Evolutionary conservation across 2,888 invertebrate species (phyloP), one percentile per base, ranked within the genome.

Genomic region (Calliphora vomitoria): DNA sequence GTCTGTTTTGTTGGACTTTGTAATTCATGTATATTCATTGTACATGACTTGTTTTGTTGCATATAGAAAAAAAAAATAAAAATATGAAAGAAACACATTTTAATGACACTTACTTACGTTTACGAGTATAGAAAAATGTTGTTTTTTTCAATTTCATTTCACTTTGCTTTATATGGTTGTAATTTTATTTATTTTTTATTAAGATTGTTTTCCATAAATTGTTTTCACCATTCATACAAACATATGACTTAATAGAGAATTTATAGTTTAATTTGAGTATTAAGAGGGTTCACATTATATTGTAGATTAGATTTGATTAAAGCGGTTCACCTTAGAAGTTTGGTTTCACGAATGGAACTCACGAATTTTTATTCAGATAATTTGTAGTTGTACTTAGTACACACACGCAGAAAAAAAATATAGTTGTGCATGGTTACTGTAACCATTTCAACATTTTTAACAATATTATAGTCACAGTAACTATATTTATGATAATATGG

Each of bases 61-160:
- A 10, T 20, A 35, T 66, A 4, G 18, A 78, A 68, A 55, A 41
- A 44, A 44, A 55, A 1, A n/a, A n/a, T n/a, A n/a, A n/a, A 44
- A 8, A 58, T 58, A 44, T 62, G 15, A 44, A 69, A 71, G 62
- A 62, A 72, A 64, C 80, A 50, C 5, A 50, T 71, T 62, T 35
- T 50, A 71, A 79, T 84, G 68, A 82, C 82, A 83, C 62, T 78
- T 55, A 64, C 64, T 71, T 83, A 38, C 58, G 18, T 25, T 11
- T 47, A 69, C 35, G 58, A 60, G 15, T 60, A 18, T 18, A 69
- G 35, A 50, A 15, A n/a, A 50, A 50, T 50, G 50, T 55, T 47
- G 55, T 72, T 84, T 78, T n/a, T 44, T 72, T 38, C 5, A 66
- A 47, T 72, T 66, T 58, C 66, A 66, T 58, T 84, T 64, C 35